Percentiles rank a stretch among this genome's conserved stretches.
phyloP scores from a whole-genome alignment of 30 jellyfish, hydroid and myxozoan species.

The Hydractinia echinata region DNA sequence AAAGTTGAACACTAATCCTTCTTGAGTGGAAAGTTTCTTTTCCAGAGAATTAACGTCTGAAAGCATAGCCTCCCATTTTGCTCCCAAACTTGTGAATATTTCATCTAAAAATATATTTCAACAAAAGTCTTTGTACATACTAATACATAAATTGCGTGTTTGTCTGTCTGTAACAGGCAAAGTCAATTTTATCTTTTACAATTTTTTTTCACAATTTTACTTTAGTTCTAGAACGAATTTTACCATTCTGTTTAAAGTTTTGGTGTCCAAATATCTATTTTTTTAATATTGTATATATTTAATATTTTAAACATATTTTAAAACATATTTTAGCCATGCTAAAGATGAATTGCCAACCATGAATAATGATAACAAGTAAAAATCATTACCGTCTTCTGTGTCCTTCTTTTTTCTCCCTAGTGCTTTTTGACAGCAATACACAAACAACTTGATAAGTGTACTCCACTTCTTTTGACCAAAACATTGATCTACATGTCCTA shows the following conservation, averaged over 20 bases:
- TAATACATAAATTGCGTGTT: no score
- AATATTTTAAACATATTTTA: no score
- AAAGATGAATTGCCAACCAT: no score
- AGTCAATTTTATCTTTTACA: no score
- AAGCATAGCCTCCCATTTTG: slow-evolving; percentile 39
- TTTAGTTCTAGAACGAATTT: no score
- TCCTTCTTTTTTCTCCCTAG: slow-evolving; percentile 23
- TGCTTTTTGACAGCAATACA: slow-evolving; percentile 63
- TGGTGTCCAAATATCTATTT: no score
- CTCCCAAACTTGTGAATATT: not conserved
- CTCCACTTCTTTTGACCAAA: slow-evolving; percentile 70
- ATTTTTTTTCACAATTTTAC: no score
- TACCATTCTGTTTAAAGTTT: no score
- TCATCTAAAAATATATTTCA: not conserved
- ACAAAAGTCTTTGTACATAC: no score
- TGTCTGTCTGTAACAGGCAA: no score
- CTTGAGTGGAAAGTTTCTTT: slow-evolving; percentile 46
- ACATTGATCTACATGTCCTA: slow-evolving; percentile 74
- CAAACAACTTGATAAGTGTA: slow-evolving; percentile 52
- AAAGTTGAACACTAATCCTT: slow-evolving; percentile 61
- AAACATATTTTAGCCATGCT: no score
- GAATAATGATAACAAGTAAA: not conserved
- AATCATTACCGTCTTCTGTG: not conserved
- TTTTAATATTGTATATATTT: no score
- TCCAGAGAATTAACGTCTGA: slow-evolving; percentile 43